These are phyloP conservation scores for Mizuhopecten yessoensis DNA, from an alignment of 1,140 invertebrate species.

Conservation along the genomic window DNA sequence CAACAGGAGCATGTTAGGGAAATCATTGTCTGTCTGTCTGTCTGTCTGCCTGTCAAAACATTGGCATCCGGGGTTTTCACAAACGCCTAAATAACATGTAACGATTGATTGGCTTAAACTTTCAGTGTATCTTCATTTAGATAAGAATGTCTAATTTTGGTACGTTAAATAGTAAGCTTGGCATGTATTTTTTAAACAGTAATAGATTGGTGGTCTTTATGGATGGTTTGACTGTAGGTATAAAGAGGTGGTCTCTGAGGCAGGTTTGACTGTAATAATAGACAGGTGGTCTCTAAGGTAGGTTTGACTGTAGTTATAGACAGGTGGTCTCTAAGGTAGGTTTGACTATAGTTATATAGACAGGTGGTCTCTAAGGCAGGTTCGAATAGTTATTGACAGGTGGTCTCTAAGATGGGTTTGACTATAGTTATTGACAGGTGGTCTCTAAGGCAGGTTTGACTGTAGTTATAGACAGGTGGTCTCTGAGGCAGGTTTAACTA, in stretches of 20 bases:
- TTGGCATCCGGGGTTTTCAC: not conserved
- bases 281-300: not conserved
- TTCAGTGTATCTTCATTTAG: not conserved
- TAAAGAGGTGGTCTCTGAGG: not conserved
- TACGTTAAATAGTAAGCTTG: not conserved
- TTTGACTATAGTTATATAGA: slow-evolving; percentile 27
- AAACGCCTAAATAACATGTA: not conserved
- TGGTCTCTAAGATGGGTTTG: not conserved
- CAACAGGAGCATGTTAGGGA: not conserved
- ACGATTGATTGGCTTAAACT: not conserved
- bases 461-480: not conserved
- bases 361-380: slow-evolving; percentile 18
- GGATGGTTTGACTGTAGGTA: not conserved
- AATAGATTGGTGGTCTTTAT: not conserved
- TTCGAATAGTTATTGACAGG: not conserved
- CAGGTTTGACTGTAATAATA: not conserved
- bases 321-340: not conserved
- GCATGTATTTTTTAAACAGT: not conserved
- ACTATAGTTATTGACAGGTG: not conserved
- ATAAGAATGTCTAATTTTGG: not conserved
- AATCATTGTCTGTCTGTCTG: no score
- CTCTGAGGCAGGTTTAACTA: no score
- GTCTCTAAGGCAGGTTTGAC: slow-evolving; percentile 24
- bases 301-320: slow-evolving; percentile 24
- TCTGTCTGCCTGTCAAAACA: not conserved